phyloP scores from a whole-genome alignment of 2,888 invertebrate genomes.

The Andrena marginata region DNA sequence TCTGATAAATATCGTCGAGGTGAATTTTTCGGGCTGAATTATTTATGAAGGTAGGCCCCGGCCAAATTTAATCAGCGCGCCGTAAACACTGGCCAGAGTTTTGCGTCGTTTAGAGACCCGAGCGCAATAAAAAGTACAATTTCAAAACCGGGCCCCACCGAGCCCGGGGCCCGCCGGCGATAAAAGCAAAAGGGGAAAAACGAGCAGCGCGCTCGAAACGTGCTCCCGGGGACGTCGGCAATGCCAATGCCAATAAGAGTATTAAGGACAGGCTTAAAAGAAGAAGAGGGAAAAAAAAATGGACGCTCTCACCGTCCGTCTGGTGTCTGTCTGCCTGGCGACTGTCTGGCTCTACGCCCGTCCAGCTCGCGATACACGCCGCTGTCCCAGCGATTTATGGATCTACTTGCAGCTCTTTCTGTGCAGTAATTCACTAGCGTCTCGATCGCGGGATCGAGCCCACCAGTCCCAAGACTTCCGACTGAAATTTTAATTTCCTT shows the following conservation, averaged over 20 bases:
- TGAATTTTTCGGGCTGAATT: conserved; percentile 35
- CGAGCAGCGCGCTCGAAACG: conserved; percentile 28
- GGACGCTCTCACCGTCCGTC: conserved; percentile 62
- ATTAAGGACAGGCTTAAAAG: conserved; percentile 58
- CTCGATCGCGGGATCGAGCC: background rate
- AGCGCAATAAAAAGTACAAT: conserved; percentile 54
- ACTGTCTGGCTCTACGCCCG: conserved; percentile 69
- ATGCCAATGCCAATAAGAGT: conserved; percentile 62
- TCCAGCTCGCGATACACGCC: conserved; percentile 19
- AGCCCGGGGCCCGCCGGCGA: conserved; percentile 13
- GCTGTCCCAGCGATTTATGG: conserved; percentile 46
- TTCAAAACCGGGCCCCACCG: conserved; percentile 47
- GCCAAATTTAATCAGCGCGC: conserved; percentile 29
- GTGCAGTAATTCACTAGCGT: conserved; percentile 13
- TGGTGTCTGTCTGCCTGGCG: conserved; percentile 77
- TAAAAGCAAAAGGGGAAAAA: conserved; percentile 36
- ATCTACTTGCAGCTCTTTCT: conserved; percentile 36
- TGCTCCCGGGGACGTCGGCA: conserved; percentile 39
- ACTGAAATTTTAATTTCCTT: no score
- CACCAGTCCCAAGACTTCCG: background rate
- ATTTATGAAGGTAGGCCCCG: conserved; percentile 35
- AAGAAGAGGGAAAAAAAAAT: conserved; percentile 66
- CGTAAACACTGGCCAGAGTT: conserved; percentile 33
- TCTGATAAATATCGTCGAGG: conserved; percentile 7
- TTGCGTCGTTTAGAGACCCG: conserved; percentile 14